Conservation (phyloP, 1,140 invertebrate species). For the Drosophila burlai region DNA sequence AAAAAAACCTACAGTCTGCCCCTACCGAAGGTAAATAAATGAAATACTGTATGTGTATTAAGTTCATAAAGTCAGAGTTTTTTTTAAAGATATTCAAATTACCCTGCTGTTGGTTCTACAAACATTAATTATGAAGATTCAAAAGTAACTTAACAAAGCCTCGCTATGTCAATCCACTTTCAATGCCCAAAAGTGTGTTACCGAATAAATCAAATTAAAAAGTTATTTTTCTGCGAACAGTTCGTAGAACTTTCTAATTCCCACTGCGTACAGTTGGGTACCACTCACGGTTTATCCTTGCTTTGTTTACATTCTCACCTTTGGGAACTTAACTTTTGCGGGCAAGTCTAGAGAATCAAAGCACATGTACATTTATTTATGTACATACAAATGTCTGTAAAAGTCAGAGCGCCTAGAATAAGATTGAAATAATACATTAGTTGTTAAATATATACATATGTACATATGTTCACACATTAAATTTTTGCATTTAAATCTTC, state of each 20-base stretch:
- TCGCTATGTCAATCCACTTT: neutral
- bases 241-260: constrained; percentile 32
- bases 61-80: neutral
- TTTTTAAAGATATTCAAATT: neutral
- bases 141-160: neutral
- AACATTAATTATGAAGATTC: neutral
- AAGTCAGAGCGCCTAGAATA: neutral
- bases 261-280: constrained; percentile 17
- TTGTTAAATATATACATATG: neutral
- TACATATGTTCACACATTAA: neutral
- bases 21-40: constrained; percentile 40
- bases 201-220: constrained; percentile 39
- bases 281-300: constrained; percentile 9
- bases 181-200: neutral
- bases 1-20: constrained; percentile 62
- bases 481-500: constrained; percentile 3
- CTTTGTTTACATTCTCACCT: constrained; percentile 20
- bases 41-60: too few relatives aligned
- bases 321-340: constrained; percentile 22
- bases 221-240: constrained; percentile 19
- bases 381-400: neutral
- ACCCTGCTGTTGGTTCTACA: neutral
- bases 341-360: constrained; percentile 2
- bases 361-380: neutral
- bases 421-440: neutral